Evolutionary conservation across 2,113 vertebrate genomes (phyloP).

Genomic region (Anguilla japonica): DNA sequence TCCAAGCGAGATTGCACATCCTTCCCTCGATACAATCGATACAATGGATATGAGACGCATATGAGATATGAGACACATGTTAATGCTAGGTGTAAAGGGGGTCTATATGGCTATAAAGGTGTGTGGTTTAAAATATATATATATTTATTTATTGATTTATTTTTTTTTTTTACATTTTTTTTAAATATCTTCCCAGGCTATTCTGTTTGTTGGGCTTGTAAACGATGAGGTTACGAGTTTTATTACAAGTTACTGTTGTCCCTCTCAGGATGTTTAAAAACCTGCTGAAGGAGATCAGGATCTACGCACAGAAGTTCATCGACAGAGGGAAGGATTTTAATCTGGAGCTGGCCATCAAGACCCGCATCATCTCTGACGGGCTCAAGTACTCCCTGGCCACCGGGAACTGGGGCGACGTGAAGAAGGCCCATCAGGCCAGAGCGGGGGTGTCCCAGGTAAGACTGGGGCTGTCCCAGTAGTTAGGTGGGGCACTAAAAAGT

Average conservation of each 20-base stretch:
- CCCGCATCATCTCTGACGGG: slow-evolving; percentile 95
- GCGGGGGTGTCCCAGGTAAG: slow-evolving; percentile 95
- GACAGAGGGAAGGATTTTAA: slow-evolving; percentile 98
- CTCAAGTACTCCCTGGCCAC: slow-evolving; percentile 96
- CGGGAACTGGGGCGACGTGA: slow-evolving; percentile 98
- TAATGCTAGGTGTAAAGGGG: too few species aligned
- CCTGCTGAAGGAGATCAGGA: slow-evolving; percentile 95
- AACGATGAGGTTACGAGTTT: too few species aligned
- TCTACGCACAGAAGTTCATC: slow-evolving; percentile 98
- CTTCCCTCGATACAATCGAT: too few species aligned
- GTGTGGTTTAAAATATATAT: too few species aligned
- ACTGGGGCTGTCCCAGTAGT: too few species aligned
- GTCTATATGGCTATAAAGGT: not conserved
- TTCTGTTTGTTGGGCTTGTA: too few species aligned
- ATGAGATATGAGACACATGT: too few species aligned
- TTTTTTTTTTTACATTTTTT: too few species aligned
- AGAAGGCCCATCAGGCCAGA: slow-evolving; percentile 97
- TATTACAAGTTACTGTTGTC: not conserved
- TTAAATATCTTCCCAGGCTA: too few species aligned
- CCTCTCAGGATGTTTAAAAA: slow-evolving; percentile 96
- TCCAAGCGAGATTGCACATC: too few species aligned
- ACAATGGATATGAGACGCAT: too few species aligned
- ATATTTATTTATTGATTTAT: too few species aligned
- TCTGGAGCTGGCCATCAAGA: slow-evolving; percentile 96
- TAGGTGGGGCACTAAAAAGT: not conserved